Conservation (phyloP, 2,113 vertebrate genomes). For the Melanerpes formicivorus region DNA sequence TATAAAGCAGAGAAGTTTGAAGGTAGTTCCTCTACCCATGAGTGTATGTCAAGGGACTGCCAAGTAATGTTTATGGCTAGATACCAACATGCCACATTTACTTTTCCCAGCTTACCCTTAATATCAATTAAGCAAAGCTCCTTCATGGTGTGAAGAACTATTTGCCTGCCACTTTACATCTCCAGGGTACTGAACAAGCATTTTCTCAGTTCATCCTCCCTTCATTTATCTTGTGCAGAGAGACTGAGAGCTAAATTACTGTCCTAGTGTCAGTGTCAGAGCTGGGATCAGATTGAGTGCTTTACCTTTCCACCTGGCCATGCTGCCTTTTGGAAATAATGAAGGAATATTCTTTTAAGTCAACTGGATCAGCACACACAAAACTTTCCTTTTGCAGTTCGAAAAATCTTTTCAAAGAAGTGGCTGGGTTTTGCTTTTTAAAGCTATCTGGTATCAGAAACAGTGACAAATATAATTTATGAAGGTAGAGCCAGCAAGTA, state of each 20-base stretch:
- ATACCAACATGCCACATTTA: not conserved
- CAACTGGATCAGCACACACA: not conserved
- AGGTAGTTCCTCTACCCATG: not conserved
- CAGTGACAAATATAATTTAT: conserved; percentile 45
- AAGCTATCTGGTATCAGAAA: conserved; percentile 4
- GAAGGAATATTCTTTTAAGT: not conserved
- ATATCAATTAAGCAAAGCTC: not conserved
- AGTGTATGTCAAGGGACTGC: not conserved
- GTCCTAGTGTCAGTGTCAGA: not conserved
- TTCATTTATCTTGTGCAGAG: not conserved
- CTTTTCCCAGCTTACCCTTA: not conserved
- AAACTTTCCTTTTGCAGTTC: not conserved
- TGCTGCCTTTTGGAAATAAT: not conserved
- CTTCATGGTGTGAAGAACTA: not conserved
- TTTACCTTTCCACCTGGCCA: not conserved
- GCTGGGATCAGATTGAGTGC: not conserved
- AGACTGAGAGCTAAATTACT: not conserved
- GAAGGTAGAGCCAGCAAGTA: conserved; percentile 41
- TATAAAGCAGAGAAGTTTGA: not conserved
- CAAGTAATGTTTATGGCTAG: not conserved
- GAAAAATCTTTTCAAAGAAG: conserved; percentile 23
- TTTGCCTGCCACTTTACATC: not conserved
- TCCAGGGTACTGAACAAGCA: not conserved
- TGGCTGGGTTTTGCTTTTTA: not conserved
- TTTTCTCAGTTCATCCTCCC: not conserved